These are phyloP conservation scores for Eristalis pertinax DNA, from an alignment of 2,888 invertebrate species.

Conservation along the genomic window DNA sequence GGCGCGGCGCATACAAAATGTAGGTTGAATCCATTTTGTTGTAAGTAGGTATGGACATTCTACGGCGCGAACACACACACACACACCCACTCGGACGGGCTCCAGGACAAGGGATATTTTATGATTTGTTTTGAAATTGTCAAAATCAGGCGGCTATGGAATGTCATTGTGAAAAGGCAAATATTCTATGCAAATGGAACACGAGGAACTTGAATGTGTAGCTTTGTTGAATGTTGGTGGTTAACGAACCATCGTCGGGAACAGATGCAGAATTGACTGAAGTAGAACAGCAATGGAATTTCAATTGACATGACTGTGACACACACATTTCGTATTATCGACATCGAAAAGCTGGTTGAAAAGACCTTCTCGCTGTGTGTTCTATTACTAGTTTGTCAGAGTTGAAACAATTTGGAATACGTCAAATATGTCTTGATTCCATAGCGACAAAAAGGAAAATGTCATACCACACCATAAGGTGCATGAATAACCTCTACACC, in stretches of 20 bases:
- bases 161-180: constrained; percentile 54
- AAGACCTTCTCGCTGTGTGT: no score
- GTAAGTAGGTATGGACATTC: constrained; percentile 40
- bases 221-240: neutral
- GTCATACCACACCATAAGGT: no score
- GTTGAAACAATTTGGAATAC: no score
- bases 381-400: no score
- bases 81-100: neutral
- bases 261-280: neutral
- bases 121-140: constrained; percentile 81
- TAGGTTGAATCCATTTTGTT: constrained; percentile 71
- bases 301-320: neutral
- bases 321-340: no score
- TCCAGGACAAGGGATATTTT: constrained; percentile 75
- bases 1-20: constrained; percentile 71
- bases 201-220: neutral
- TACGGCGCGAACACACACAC: constrained; percentile 17
- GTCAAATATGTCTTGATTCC: neutral
- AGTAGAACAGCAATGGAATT: neutral
- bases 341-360: no score
- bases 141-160: constrained; percentile 77
- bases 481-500: neutral
- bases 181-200: constrained; percentile 60
- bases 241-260: neutral
- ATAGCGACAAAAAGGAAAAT: neutral